A percentile compares a stretch with the other conserved stretches of the same genome.
Conservation (phyloP, 2,797 vertebrate genomes). For the Okamejei kenojei region DNA sequence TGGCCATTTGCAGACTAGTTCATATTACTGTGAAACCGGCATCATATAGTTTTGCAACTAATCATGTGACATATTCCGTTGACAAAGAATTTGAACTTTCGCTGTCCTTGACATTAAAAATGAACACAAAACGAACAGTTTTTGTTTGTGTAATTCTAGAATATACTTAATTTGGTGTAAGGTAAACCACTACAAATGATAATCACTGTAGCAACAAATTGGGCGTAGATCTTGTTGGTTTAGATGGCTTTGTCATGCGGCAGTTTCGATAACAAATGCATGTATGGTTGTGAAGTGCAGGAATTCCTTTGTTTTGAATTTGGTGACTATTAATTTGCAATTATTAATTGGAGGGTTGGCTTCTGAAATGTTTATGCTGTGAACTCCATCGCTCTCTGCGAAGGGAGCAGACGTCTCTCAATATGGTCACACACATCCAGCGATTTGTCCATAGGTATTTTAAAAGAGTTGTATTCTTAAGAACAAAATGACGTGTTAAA, state of each 20-base stretch:
- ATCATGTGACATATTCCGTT: background rate
- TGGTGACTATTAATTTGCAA: background rate
- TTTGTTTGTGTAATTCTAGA: slow-evolving; percentile 19
- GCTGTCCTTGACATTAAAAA: slow-evolving; percentile 13
- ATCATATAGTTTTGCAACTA: background rate
- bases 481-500: background rate
- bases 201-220: slow-evolving; percentile 1
- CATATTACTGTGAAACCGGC: background rate
- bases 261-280: background rate
- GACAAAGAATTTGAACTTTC: background rate
- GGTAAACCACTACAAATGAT: background rate
- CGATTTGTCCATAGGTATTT: background rate
- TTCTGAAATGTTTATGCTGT: background rate
- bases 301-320: background rate
- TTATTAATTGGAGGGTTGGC: background rate
- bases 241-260: background rate
- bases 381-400: background rate
- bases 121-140: background rate
- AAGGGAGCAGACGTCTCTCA: background rate
- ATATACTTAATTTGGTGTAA: background rate
- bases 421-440: background rate
- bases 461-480: background rate
- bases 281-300: background rate
- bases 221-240: background rate
- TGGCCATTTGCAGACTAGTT: background rate